Conservation (phyloP, 2,888 invertebrate genomes). For the Neoscelio sp. region DNA sequence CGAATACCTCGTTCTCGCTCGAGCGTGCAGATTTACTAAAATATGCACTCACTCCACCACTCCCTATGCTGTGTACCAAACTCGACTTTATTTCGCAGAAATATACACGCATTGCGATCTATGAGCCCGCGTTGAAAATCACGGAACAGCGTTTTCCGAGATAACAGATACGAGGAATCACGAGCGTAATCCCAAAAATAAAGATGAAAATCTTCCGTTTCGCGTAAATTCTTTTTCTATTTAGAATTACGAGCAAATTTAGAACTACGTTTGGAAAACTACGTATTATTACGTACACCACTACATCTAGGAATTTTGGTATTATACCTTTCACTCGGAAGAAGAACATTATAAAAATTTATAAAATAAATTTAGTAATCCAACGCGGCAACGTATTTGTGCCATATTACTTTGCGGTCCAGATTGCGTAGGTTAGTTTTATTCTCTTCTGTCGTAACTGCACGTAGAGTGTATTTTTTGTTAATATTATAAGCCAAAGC, state of each 20-base stretch:
- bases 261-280: conserved; percentile 1
- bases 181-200: too few relatives aligned
- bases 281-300: not conserved
- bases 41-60: conserved; percentile 71
- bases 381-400: conserved; percentile 20
- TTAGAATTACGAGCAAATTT: too few relatives aligned
- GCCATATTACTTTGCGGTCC: not conserved
- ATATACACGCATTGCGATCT: conserved; percentile 17
- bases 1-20: conserved; percentile 13
- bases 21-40: conserved; percentile 71
- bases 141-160: conserved; percentile 18
- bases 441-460: not conserved
- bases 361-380: conserved; percentile 24
- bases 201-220: too few relatives aligned
- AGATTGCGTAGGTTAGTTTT: not conserved
- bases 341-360: conserved; percentile 3
- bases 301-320: conserved; percentile 7
- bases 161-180: too few relatives aligned
- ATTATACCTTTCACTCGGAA: conserved; percentile 7
- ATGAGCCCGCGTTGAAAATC: conserved; percentile 1
- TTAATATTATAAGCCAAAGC: too few relatives aligned
- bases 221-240: too few relatives aligned
- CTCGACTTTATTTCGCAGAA: conserved; percentile 14
- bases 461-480: too few relatives aligned
- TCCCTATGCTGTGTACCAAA: conserved; percentile 5